These are phyloP conservation scores for Seriola quinqueradiata DNA, from an alignment of 2,113 vertebrate genomes.

Conservation along the genomic window DNA sequence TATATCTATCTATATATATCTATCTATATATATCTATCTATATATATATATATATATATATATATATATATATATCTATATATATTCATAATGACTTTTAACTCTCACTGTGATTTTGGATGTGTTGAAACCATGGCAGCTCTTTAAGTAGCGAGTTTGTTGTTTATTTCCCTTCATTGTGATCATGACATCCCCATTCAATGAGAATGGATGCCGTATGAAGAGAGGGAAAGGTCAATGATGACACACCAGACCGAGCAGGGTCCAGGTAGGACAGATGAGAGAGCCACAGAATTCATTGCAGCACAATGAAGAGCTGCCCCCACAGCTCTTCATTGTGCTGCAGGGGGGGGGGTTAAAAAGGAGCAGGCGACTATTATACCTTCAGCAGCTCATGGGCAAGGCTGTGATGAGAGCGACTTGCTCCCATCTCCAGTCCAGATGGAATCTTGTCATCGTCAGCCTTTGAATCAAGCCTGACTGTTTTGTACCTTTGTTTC, in stretches of 20 bases:
- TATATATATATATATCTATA: no score
- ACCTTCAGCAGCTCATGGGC: conserved; percentile 29
- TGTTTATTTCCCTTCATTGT: conserved; percentile 22
- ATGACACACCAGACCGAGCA: conserved; percentile 62
- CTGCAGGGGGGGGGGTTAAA: not conserved
- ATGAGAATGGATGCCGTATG: not conserved
- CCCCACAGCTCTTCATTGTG: no score
- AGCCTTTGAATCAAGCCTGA: conserved; percentile 28
- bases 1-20: no score
- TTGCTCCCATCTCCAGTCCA: conserved; percentile 28
- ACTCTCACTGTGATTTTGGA: no score
- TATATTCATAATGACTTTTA: no score
- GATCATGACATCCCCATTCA: conserved; percentile 23
- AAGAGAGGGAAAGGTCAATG: conserved; percentile 57
- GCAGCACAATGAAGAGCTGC: conserved; percentile 34
- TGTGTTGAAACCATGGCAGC: no score
- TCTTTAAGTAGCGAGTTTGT: not conserved
- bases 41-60: no score
- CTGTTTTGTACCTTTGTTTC: conserved; percentile 35
- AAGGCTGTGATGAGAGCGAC: conserved; percentile 21
- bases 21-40: no score
- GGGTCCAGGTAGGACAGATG: conserved; percentile 31
- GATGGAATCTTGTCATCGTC: conserved; percentile 10
- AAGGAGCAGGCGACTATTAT: conserved; percentile 22
- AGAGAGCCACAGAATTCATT: conserved; percentile 16